Evolutionary conservation across 2,113 vertebrate genomes (phyloP).

Genomic region (Tachysurus vachellii): DNA sequence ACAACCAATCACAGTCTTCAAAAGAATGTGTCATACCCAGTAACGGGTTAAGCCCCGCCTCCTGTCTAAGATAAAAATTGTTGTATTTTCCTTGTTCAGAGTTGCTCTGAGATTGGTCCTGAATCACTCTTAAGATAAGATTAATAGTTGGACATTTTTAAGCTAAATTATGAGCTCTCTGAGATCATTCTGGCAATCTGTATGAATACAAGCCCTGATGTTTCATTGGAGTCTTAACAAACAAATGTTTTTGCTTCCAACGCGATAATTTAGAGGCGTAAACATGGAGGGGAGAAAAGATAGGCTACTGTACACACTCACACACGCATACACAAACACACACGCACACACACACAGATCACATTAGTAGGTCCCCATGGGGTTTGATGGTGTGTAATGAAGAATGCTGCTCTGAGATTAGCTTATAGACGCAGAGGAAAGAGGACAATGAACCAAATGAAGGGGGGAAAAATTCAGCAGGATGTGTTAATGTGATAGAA

Average conservation of each 20-base stretch:
- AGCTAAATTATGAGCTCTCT: no score
- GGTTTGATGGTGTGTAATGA: slow-evolving; percentile 26
- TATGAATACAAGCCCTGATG: background rate
- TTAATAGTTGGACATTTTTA: no score
- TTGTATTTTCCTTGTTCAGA: no score
- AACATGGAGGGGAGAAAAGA: slow-evolving; percentile 7
- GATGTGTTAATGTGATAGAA: slow-evolving; percentile 6
- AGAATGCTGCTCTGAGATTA: slow-evolving; percentile 10
- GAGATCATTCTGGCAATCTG: no score
- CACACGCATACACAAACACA: background rate
- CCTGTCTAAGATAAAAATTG: no score
- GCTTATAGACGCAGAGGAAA: background rate
- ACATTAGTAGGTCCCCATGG: background rate
- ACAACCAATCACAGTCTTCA: no score
- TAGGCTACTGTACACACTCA: background rate
- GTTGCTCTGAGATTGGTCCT: no score
- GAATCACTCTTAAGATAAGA: no score
- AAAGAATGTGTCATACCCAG: no score
- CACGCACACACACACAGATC: background rate
- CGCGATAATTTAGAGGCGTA: background rate
- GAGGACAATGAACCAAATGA: background rate
- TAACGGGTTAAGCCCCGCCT: no score
- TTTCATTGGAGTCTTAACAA: background rate
- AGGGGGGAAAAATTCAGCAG: background rate
- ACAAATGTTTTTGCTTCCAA: background rate